Evolutionary conservation across 1,140 invertebrate species (phyloP).

Genomic region (Scaptodrosophila lebanonensis): DNA sequence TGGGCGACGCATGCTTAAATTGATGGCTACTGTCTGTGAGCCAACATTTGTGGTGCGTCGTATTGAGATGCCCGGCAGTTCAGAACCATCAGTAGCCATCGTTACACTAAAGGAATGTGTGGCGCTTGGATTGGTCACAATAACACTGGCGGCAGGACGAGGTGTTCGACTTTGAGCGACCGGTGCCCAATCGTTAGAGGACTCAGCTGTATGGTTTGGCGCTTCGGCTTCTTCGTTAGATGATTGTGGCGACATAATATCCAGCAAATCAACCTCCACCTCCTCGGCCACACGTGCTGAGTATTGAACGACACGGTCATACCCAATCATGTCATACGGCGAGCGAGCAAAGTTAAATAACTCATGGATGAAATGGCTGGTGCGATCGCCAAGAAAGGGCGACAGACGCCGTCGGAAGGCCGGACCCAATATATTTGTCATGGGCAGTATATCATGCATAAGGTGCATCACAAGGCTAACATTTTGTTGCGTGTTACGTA

Average conservation of each 20-base stretch:
- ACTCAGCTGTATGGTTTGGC: conserved; percentile 7
- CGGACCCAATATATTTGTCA: conserved; percentile 84
- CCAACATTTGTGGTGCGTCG: conserved; percentile 54
- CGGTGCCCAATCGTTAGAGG: conserved; percentile 27
- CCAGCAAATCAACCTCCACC: conserved; percentile 56
- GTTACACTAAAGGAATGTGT: conserved; percentile 64
- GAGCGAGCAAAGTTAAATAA: conserved; percentile 91
- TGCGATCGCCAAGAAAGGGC: conserved; percentile 79
- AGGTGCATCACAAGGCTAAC: conserved; percentile 82
- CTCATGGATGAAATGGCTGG: conserved; percentile 93
- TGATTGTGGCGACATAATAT: conserved; percentile 47
- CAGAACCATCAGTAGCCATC: conserved; percentile 58
- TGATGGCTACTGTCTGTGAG: conserved; percentile 62
- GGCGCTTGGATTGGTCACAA: conserved; percentile 63
- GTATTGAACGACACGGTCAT: conserved; percentile 82
- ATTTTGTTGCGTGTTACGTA: conserved; percentile 81
- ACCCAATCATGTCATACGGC: conserved; percentile 89
- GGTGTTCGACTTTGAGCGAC: conserved; percentile 4
- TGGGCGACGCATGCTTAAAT: conserved; percentile 59
- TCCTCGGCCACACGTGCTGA: conserved; percentile 58
- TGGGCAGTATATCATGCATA: conserved; percentile 84
- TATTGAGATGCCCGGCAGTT: conserved; percentile 57
- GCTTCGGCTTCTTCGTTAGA: conserved; percentile 30
- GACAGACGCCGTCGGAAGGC: conserved; percentile 83
- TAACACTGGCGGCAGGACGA: conserved; percentile 56